Conservation (phyloP, 2,797 vertebrate genomes). For the Sebastes wilsoni region DNA sequence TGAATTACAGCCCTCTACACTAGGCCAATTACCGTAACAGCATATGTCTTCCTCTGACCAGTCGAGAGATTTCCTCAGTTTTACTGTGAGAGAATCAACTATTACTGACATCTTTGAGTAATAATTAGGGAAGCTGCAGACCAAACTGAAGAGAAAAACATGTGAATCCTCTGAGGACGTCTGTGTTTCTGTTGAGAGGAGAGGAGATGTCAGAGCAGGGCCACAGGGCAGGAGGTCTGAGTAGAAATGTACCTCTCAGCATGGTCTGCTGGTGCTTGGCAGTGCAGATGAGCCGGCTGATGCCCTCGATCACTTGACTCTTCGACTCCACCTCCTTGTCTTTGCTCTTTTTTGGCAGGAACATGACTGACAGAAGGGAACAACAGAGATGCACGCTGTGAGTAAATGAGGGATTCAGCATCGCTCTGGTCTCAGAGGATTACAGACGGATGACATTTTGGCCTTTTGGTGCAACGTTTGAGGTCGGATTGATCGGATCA, state of each 20-base stretch:
- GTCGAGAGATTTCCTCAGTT: background rate
- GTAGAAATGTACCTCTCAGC: slow-evolving; percentile 85
- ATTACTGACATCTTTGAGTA: background rate
- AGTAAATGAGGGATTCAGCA: slow-evolving; percentile 12
- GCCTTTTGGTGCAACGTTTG: background rate
- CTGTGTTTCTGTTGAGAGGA: background rate
- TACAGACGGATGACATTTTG: background rate
- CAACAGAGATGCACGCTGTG: slow-evolving; percentile 21
- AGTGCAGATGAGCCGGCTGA: slow-evolving; percentile 98
- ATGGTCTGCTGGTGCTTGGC: slow-evolving; percentile 98
- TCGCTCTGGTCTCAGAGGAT: background rate
- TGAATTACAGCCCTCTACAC: too few species aligned
- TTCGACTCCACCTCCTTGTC: slow-evolving; percentile 96
- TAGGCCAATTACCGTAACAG: background rate
- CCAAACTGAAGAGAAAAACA: background rate
- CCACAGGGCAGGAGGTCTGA: background rate
- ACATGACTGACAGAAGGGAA: slow-evolving; percentile 90
- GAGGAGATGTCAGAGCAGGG: background rate
- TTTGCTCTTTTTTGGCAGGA: slow-evolving; percentile 97
- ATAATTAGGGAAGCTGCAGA: background rate
- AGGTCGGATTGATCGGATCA: background rate
- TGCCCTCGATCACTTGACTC: slow-evolving; percentile 97
- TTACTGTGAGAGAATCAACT: background rate
- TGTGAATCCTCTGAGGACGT: background rate
- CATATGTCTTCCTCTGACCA: background rate